Evolutionary conservation across 1,140 invertebrate species (phyloP).

Genomic region (Campoletis sonorensis): DNA sequence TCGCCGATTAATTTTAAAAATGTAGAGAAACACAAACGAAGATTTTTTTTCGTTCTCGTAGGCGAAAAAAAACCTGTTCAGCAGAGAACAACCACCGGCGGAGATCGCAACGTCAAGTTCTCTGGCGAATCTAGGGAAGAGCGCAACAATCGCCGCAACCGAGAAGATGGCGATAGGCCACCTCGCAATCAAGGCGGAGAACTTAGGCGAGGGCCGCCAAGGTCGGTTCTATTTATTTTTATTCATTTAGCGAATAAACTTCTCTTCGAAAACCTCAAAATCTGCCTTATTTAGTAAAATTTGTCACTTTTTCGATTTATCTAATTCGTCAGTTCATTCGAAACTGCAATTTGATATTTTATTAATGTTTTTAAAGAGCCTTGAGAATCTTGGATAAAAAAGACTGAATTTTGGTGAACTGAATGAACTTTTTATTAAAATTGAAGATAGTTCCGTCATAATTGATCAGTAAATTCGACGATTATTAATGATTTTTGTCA

Average conservation of each 20-base stretch:
- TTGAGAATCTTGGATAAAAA: too few species aligned
- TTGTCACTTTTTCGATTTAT: too few species aligned
- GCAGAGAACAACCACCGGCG: slow-evolving; percentile 57
- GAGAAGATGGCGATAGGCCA: slow-evolving; percentile 79
- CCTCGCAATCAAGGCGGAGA: slow-evolving; percentile 69
- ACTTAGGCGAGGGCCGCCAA: slow-evolving; percentile 68
- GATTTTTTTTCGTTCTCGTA: slow-evolving; percentile 32
- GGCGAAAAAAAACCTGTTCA: slow-evolving; percentile 71
- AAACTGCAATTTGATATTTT: too few species aligned
- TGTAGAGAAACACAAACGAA: neutral
- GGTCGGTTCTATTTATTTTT: slow-evolving; percentile 62
- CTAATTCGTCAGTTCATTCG: too few species aligned
- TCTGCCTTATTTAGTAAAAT: too few species aligned
- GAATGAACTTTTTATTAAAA: too few species aligned
- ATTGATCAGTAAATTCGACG: neutral
- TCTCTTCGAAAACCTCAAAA: too few species aligned
- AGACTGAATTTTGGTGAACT: neutral
- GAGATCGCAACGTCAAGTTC: slow-evolving; percentile 76
- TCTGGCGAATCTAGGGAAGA: slow-evolving; percentile 82
- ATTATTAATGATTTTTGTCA: neutral
- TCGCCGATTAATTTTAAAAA: neutral
- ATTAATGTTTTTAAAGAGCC: too few species aligned
- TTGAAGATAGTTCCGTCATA: too few species aligned
- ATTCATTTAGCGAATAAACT: neutral
- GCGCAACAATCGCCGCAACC: slow-evolving; percentile 84